phyloP scores from a whole-genome alignment of 2,888 invertebrate genomes.

The Lysandra bellargus region DNA sequence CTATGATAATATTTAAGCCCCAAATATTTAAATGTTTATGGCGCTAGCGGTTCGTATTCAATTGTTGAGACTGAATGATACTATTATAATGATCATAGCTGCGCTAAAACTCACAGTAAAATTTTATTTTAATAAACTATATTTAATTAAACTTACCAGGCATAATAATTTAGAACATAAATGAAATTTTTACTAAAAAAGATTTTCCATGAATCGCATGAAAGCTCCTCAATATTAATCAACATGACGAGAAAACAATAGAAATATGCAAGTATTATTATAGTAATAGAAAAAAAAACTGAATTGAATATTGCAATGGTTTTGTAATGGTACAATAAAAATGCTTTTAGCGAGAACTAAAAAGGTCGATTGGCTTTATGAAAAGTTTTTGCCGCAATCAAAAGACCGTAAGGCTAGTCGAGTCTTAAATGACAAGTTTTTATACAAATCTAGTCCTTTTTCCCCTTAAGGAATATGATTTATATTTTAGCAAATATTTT shows the following conservation, averaged over 20 bases:
- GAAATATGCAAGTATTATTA: not conserved
- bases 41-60: too few species aligned
- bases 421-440: not conserved
- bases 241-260: not conserved
- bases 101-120: too few species aligned
- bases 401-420: not conserved
- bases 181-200: too few species aligned
- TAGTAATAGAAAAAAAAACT: not conserved
- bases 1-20: too few species aligned
- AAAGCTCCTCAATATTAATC: not conserved
- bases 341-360: slow-evolving; percentile 16
- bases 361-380: slow-evolving; percentile 10
- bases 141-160: too few species aligned
- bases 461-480: not conserved
- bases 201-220: not conserved
- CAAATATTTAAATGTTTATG: too few species aligned
- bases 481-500: not conserved
- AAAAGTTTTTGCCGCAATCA: slow-evolving; percentile 9
- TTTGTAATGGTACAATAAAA: not conserved
- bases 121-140: too few species aligned
- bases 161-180: too few species aligned
- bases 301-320: not conserved
- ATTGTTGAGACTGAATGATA: too few species aligned
- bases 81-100: too few species aligned
- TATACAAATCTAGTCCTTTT: not conserved